Evolutionary conservation across 2,888 invertebrate species (phyloP).

Genomic region (Schrankia costaestrigalis): DNA sequence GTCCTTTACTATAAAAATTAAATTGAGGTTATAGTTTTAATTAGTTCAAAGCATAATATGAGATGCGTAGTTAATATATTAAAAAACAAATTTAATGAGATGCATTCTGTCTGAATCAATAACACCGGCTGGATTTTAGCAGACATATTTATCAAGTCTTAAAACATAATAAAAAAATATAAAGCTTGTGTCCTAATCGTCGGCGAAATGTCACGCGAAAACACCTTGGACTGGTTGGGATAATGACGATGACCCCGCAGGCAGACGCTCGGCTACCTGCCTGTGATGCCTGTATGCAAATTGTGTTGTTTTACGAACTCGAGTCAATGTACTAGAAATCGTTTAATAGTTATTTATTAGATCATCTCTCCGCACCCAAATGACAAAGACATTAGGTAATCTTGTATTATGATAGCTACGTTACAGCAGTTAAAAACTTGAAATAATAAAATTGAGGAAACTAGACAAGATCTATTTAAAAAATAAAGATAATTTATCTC

Average conservation of each 20-base stretch:
- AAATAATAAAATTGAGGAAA: no score
- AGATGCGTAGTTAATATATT: no score
- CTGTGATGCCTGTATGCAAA: slow-evolving; percentile 68
- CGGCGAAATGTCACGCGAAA: slow-evolving; percentile 66
- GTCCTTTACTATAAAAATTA: no score
- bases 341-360: slow-evolving; percentile 66
- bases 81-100: slow-evolving; percentile 26
- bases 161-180: slow-evolving; percentile 34
- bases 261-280: slow-evolving; percentile 61
- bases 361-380: slow-evolving; percentile 42
- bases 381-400: slow-evolving; percentile 21
- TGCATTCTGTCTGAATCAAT: slow-evolving; percentile 6
- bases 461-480: no score
- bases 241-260: slow-evolving; percentile 71
- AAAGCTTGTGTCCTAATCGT: slow-evolving; percentile 53
- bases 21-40: no score
- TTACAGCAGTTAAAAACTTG: neutral
- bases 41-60: no score
- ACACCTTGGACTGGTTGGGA: slow-evolving; percentile 62
- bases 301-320: slow-evolving; percentile 60
- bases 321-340: slow-evolving; percentile 65
- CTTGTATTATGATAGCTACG: slow-evolving; percentile 9
- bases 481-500: no score
- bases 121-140: slow-evolving; percentile 13
- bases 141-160: slow-evolving; percentile 28